Evolutionary conservation across 2,888 invertebrate species (phyloP).

Genomic region (Nasonovia ribisnigri): DNA sequence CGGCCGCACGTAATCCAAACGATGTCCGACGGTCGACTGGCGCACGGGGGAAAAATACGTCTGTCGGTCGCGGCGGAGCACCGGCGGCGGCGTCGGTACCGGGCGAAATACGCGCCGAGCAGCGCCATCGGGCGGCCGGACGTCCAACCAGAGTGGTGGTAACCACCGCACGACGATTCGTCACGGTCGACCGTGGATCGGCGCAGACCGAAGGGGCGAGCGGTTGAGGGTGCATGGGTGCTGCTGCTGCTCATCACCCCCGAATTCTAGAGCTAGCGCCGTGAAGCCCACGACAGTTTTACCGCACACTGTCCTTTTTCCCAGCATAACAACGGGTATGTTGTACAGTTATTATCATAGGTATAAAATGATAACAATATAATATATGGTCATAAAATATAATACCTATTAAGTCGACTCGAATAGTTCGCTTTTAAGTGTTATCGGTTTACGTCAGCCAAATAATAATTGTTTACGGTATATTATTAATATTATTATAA

Average conservation of each 20-base stretch:
- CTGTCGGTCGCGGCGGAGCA: conserved; percentile 7
- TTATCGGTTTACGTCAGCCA: too few species aligned
- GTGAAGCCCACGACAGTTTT: neutral
- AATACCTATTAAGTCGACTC: too few species aligned
- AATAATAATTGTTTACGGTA: too few species aligned
- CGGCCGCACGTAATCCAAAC: conserved; percentile 37
- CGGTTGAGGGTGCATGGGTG: neutral
- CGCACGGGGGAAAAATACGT: conserved; percentile 23
- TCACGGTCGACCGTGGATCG: neutral
- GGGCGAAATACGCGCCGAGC: neutral
- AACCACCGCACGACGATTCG: neutral
- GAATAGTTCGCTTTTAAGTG: too few species aligned
- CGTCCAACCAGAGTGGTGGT: conserved; percentile 11
- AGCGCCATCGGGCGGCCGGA: conserved; percentile 58
- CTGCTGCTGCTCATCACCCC: neutral
- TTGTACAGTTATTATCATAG: too few species aligned
- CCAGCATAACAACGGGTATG: neutral
- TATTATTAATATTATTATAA: too few species aligned
- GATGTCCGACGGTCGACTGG: conserved; percentile 58
- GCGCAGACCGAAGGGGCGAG: neutral
- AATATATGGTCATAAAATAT: too few species aligned
- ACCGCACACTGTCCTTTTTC: neutral
- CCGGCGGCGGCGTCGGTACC: neutral
- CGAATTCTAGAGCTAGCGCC: neutral
- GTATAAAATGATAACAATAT: too few species aligned